Base-by-base conservation (phyloP, 1,140 invertebrate species). In the Littorina saxatilis region DNA sequence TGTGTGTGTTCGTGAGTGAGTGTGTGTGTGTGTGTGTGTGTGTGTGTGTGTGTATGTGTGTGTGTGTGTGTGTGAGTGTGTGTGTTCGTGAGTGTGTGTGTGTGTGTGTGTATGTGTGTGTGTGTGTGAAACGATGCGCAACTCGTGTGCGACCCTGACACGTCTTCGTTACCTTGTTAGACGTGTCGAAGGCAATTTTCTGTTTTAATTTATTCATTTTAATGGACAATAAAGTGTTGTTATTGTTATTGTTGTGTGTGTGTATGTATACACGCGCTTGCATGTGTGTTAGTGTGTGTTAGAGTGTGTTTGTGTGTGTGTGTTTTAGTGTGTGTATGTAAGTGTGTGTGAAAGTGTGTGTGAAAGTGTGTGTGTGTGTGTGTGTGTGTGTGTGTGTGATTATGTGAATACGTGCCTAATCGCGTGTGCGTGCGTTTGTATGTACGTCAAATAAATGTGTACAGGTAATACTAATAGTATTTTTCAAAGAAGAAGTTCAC, bases 371-470 rank as follows among this genome's bases (percentile, higher is more conserved):
- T 78, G 74, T 77, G 55, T 81, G 47, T 81, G 39, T 81, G 74
- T 79, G 39, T 78, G 47, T 79, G 55, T 77, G 74, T 79, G 37
- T 81, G 47, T 2, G n/a, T n/a, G n/a, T n/a, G n/a, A n/a, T n/a
- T n/a, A n/a, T n/a, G n/a, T n/a, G n/a, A n/a, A n/a, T n/a, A 39
- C 74, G 47, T 79, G 52, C 77, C 39, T 79, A 35, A 78, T 17
- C 4, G 40, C 77, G 47, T 79, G 70, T 81, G 47, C 4, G 70
- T 81, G 32, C 77, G 2, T 81, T n/a, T 81, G 29, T 81, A 50
- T 9, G 11, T 68, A 27, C n/a, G 63, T 68, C 7, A 13, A 27
- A 11, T 27, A 9, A 9, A 9, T 68, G n/a, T 78, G 9, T 81
- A 79, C 47, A 50, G 47, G 9, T 20, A 50, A 20, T 50, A 20